Conservation (phyloP, 2,113 vertebrate genomes). For the Pardalotus punctatus region DNA sequence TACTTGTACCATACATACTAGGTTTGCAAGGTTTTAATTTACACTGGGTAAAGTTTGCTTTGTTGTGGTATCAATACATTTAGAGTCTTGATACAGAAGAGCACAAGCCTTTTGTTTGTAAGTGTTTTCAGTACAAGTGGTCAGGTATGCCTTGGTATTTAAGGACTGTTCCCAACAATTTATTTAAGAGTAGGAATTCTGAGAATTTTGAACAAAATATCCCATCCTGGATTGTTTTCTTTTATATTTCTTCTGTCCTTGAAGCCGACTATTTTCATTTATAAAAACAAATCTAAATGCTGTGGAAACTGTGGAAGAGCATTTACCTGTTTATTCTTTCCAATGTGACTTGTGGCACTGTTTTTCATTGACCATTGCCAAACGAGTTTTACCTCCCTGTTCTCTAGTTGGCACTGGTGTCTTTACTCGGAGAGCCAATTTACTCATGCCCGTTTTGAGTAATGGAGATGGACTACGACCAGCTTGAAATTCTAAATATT, state of each 20-base stretch:
- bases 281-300: neutral
- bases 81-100: neutral
- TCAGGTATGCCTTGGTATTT: neutral
- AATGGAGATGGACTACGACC: neutral
- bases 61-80: neutral
- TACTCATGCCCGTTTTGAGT: neutral
- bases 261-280: neutral
- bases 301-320: neutral
- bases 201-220: neutral
- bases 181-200: neutral
- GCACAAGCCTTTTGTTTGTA: neutral
- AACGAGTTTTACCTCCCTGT: neutral
- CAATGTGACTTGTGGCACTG: neutral
- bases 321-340: neutral
- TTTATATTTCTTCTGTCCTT: neutral
- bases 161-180: neutral
- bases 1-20: neutral
- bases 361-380: neutral
- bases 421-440: neutral
- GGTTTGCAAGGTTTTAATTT: neutral
- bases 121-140: neutral
- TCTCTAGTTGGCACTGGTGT: neutral
- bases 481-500: neutral
- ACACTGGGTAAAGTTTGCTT: neutral
- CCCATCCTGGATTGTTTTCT: neutral